Conservation (phyloP, 1,140 invertebrate species). For the Zeugodacus cucurbitae region DNA sequence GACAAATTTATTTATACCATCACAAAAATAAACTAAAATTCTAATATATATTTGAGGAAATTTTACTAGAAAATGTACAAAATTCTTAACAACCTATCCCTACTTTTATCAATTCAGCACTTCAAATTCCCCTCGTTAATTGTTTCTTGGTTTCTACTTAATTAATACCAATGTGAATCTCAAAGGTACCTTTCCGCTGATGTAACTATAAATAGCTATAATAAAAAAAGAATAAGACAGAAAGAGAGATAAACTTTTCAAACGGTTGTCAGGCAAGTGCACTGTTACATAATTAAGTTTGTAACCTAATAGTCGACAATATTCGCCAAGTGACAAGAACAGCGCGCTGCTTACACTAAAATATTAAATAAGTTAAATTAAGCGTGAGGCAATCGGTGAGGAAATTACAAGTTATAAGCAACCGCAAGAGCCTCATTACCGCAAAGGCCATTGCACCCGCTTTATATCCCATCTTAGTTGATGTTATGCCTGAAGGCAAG, state of each 20-base stretch:
- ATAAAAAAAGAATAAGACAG: background rate
- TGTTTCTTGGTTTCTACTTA: too few relatives aligned
- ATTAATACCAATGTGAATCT: too few relatives aligned
- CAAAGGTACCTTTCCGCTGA: too few relatives aligned
- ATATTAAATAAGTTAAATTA: background rate
- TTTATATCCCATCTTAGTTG: background rate
- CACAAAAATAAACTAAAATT: too few relatives aligned
- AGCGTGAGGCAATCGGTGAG: background rate
- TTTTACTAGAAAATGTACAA: too few relatives aligned
- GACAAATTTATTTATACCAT: too few relatives aligned
- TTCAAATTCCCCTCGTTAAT: too few relatives aligned
- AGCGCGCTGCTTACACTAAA: background rate
- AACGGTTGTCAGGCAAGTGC: background rate
- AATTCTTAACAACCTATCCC: too few relatives aligned
- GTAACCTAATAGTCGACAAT: background rate
- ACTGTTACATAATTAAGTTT: background rate
- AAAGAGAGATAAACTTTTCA: background rate
- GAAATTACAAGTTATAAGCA: background rate
- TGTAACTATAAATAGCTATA: too few relatives aligned
- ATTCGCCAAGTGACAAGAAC: background rate
- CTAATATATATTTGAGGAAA: too few relatives aligned
- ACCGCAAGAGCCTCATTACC: background rate
- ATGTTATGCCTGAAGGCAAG: background rate
- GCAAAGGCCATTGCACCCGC: background rate
- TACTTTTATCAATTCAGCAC: too few relatives aligned